Evolutionary conservation across 2,113 vertebrate species (phyloP), one percentile per base, ranked within the genome.

Genomic region (Tichodroma muraria): DNA sequence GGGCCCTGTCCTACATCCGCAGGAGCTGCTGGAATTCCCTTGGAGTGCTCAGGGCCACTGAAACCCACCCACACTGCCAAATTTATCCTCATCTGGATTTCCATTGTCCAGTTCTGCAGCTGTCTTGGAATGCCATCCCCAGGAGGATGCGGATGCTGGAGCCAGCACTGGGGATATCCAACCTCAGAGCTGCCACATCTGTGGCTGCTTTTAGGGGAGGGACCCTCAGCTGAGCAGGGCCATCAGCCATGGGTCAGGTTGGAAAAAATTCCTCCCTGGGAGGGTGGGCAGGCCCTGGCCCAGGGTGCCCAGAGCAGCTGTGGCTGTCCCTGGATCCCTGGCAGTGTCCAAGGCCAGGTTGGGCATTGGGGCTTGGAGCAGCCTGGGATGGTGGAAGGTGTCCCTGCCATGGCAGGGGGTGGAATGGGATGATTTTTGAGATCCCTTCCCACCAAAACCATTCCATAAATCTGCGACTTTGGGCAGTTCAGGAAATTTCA

Each of bases 31-130:
- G 65, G 45, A 50, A 47, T 63, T 80, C 68, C 30, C 60, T 87
- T 6, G 0, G 4, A 85, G 79, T 20, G 6, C 42, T 37, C 6
- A 3, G 0, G 2, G 75, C 31, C 35, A 21, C 45, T 31, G 17
- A 66, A 63, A 19, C 57, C 11, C 54, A 12, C 10, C 37, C 8
- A 42, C 2, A 2, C 69, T 76, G 45, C 40, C 71, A 19, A 14
- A 61, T 25, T 14, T 64, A 66, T 64, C 69, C 65, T 19, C 56
- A 84, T 45, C 78, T 23, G 4, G 23, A 35, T 33, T 66, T 15
- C n/a, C 6, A 1, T 12, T 66, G 54, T 13, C 52, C 88, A 33
- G 28, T 9, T 23, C 85, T 70, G 76, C 63, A n/a, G 27, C 15
- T 23, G 42, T 27, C 56, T 57, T 59, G 52, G 52, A 78, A 42